Conservation (phyloP, 1,140 invertebrate species). For the Littorina saxatilis region DNA sequence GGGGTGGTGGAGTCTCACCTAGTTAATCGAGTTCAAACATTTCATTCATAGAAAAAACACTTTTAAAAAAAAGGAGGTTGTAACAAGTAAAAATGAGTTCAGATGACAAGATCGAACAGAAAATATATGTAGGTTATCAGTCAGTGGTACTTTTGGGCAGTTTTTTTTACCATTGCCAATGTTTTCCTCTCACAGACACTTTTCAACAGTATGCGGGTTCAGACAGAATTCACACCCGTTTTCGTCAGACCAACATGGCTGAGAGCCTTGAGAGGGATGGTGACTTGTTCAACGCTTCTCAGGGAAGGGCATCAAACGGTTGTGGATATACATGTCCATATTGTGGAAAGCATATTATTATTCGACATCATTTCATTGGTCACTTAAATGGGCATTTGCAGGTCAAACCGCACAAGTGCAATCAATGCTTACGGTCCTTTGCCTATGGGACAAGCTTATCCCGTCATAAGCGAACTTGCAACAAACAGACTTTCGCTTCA, state of each 20-base stretch:
- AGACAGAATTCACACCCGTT: not conserved
- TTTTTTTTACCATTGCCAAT: too few species aligned
- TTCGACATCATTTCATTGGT: slow-evolving; percentile 30
- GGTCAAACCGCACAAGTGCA: slow-evolving; percentile 22
- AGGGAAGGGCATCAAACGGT: not conserved
- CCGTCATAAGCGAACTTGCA: slow-evolving; percentile 20
- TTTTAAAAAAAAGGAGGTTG: too few species aligned
- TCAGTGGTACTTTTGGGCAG: too few species aligned
- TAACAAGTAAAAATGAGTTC: too few species aligned
- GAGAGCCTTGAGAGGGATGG: not conserved
- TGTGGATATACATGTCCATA: slow-evolving; percentile 25
- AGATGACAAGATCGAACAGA: too few species aligned
- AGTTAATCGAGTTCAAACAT: too few species aligned
- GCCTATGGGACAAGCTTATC: slow-evolving; percentile 33
- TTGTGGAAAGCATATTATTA: slow-evolving; percentile 27
- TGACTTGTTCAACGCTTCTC: not conserved
- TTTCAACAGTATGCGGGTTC: not conserved
- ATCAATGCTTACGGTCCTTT: slow-evolving; percentile 9
- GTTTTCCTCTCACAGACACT: slow-evolving; percentile 30
- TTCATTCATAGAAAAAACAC: too few species aligned
- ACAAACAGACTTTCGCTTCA: not conserved
- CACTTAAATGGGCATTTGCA: slow-evolving; percentile 29
- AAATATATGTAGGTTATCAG: too few species aligned
- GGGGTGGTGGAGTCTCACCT: not conserved
- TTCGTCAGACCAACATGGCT: not conserved